Percentiles rank a stretch among this genome's conserved stretches.
Conservation (phyloP, 2,797 vertebrate species). For the Pseudopleuronectes americanus region DNA sequence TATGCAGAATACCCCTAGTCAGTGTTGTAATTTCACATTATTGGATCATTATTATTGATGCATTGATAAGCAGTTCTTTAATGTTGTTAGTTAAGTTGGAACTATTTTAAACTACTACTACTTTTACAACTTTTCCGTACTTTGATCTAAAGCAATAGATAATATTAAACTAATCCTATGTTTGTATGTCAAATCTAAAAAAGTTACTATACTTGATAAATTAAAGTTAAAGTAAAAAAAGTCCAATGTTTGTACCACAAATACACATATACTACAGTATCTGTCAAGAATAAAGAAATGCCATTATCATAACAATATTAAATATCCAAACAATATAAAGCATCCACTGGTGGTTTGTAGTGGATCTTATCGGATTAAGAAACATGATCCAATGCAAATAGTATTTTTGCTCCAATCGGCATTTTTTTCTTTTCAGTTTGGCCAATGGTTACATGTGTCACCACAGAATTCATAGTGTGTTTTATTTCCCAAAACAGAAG, state of each 20-base stretch:
- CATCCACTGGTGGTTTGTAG: neutral
- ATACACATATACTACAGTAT: neutral
- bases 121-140: neutral
- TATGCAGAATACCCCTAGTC: neutral
- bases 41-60: neutral
- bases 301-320: neutral
- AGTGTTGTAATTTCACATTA: neutral
- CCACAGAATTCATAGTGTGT: constrained; percentile 1
- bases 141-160: neutral
- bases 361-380: neutral
- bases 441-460: neutral
- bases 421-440: neutral
- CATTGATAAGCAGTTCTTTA: too few species aligned
- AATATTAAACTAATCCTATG: neutral
- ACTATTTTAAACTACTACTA: neutral
- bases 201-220: neutral
- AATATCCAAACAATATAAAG: neutral
- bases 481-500: constrained; percentile 21
- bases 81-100: neutral
- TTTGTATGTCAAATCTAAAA: neutral
- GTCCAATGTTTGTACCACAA: neutral
- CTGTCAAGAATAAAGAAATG: neutral
- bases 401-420: neutral
- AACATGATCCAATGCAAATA: neutral
- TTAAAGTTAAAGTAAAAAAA: neutral